Percentiles rank a stretch among this genome's conserved stretches.
Evolutionary conservation across 2,797 vertebrate species (phyloP).

Genomic region (Psittacula echo): DNA sequence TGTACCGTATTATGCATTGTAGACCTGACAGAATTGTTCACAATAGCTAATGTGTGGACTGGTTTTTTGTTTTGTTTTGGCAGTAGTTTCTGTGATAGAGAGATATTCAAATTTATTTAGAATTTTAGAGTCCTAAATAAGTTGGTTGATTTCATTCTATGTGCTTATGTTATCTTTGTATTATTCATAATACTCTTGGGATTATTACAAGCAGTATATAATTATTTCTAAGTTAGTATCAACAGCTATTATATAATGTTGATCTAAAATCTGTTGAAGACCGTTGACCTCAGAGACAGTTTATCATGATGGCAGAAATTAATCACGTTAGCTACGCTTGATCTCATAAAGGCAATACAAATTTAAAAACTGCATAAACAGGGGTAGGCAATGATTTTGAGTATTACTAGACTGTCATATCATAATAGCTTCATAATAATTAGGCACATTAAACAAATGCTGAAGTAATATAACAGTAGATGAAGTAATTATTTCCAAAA

Average conservation of each 20-base stretch:
- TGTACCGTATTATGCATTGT: not conserved
- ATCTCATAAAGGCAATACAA: not conserved
- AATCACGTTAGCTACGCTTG: not conserved
- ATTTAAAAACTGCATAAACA: slow-evolving; percentile 20
- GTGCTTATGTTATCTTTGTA: not conserved
- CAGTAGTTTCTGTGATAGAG: not conserved
- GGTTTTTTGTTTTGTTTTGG: not conserved
- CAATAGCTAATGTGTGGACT: not conserved
- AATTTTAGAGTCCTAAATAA: not conserved
- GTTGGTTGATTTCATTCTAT: not conserved
- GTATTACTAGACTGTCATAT: not conserved
- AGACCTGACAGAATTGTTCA: not conserved
- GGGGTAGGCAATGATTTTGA: not conserved
- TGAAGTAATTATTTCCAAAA: not conserved
- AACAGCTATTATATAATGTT: not conserved
- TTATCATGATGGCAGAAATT: slow-evolving; percentile 1
- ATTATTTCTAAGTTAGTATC: not conserved
- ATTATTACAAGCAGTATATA: not conserved
- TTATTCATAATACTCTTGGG: not conserved
- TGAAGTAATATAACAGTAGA: not conserved
- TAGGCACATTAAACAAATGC: not conserved
- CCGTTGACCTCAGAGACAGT: not conserved
- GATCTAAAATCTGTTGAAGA: slow-evolving; percentile 11
- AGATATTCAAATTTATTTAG: not conserved
- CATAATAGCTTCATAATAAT: not conserved